Evolutionary conservation across 2,113 vertebrate genomes (phyloP).

Genomic region (Oryzias curvinotus): DNA sequence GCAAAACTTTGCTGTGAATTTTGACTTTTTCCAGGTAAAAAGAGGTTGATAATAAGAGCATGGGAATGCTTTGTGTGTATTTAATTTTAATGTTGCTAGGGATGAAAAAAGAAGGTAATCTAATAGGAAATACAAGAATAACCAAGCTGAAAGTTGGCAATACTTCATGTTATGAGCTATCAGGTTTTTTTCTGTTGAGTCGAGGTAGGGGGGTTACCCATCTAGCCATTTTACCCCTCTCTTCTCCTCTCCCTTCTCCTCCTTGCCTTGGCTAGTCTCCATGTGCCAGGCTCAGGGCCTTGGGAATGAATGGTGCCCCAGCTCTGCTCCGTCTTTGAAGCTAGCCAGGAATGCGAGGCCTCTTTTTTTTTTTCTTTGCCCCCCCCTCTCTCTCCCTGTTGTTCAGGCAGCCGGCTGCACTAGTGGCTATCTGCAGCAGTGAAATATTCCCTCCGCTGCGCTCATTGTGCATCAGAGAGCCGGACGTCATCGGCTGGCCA

Average conservation of each 20-base stretch:
- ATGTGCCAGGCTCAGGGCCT: conserved; percentile 73
- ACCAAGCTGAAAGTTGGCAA: conserved; percentile 13
- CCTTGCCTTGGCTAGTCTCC: conserved; percentile 77
- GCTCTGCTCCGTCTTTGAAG: conserved; percentile 78
- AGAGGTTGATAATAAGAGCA: neutral
- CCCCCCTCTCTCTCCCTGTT: conserved; percentile 62
- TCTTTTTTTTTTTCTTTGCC: conserved; percentile 54
- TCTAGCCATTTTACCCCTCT: conserved; percentile 41
- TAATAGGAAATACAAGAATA: conserved; percentile 11
- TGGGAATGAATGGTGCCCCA: conserved; percentile 78
- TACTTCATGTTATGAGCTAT: conserved; percentile 37
- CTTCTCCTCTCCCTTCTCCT: conserved; percentile 39
- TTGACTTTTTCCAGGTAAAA: neutral
- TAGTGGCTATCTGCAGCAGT: conserved; percentile 66
- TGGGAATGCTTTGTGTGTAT: neutral
- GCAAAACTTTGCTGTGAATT: neutral
- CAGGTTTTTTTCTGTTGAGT: conserved; percentile 17
- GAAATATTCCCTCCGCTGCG: conserved; percentile 75
- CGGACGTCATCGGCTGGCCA: conserved; percentile 53
- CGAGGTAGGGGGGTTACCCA: conserved; percentile 59
- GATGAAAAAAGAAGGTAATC: neutral
- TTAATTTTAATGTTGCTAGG: too few relatives aligned
- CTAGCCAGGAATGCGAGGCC: conserved; percentile 77
- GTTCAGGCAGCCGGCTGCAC: conserved; percentile 66
- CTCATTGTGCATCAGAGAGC: conserved; percentile 67